Base-by-base conservation (phyloP, 2,797 vertebrate species). In the Pogonophryne albipinna region DNA sequence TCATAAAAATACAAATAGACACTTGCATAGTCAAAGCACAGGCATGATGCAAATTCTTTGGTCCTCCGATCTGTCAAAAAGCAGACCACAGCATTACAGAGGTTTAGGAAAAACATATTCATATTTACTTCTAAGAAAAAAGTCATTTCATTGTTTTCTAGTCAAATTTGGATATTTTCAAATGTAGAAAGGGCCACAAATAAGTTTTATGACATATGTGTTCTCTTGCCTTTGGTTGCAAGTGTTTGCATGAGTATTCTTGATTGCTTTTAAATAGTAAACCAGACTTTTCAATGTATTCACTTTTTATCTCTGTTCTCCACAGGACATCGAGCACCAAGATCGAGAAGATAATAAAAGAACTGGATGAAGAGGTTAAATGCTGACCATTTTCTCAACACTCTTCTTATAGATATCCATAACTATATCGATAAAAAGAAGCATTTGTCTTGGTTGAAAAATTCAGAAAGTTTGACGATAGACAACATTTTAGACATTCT, bases 271-370 rank as follows among this genome's bases (percentile, higher is more conserved):
- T 72, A 7, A 58, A 47, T 20, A 57, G 16, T 62, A 61, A 69
- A 70, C 2, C 6, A 56, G 51, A 64, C 6, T 27, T 27, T 27
- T 27, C 4, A 27, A 27, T 27, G 27, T 71, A 6, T 9, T 38
- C 8, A 38, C 6, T 38, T 38, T 38, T 38, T 9, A 38, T 69
- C 52, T 78, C 10, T 85, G 4, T 80, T 72, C 47, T 60, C 66
- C 71, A 15, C 81, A 99, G 98, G 91, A 93, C 96, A 72, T 98
- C 97, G 79, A 97, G 94, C 87, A 97, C 96, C 91, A 99, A 97
- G 91, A 94, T 99, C 49, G 98, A 99, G 88, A 99, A 98, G 94
- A 96, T 99, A 86, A 96, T 97, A 92, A 99, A 98, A 92, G 98
- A 99, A 90, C 91, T 99, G 91, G 98, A 99, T 87, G 98, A 99